Percentiles rank a stretch among this genome's conserved stretches.
Evolutionary conservation across 2,113 vertebrate genomes (phyloP).

Genomic region (Hiodon tergisus): DNA sequence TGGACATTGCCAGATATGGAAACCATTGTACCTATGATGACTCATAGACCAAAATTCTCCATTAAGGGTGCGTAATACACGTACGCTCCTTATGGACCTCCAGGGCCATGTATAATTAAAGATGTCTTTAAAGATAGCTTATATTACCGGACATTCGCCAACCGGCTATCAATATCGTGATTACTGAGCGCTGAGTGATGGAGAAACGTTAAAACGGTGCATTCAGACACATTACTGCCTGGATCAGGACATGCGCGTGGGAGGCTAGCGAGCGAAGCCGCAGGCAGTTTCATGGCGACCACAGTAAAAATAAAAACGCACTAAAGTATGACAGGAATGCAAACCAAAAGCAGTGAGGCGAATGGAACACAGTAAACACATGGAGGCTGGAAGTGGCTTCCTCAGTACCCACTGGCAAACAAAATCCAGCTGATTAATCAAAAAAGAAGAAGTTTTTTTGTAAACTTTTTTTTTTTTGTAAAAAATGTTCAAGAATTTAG

Average conservation of each 20-base stretch:
- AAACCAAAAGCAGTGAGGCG: constrained; percentile 8
- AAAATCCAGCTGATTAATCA: neutral
- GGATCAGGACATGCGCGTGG: neutral
- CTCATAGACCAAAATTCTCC: too few species aligned
- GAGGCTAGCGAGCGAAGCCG: neutral
- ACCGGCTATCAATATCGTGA: too few species aligned
- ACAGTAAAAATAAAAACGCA: constrained; percentile 1
- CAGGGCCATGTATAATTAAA: too few species aligned
- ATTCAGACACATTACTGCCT: neutral
- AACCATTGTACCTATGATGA: too few species aligned
- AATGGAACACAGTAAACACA: constrained; percentile 2
- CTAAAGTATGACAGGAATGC: constrained; percentile 13
- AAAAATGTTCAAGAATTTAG: too few species aligned
- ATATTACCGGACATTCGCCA: too few species aligned
- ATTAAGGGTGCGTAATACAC: too few species aligned
- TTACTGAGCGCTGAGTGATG: too few species aligned
- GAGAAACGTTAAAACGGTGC: too few species aligned
- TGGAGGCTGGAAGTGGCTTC: neutral
- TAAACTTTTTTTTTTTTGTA: neutral
- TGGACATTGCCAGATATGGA: too few species aligned
- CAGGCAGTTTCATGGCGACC: neutral
- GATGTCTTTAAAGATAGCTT: too few species aligned
- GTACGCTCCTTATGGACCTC: too few species aligned
- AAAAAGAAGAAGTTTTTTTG: neutral
- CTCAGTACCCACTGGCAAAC: neutral